Base-by-base conservation (phyloP, 2,797 vertebrate species). In the Allobates femoralis region DNA sequence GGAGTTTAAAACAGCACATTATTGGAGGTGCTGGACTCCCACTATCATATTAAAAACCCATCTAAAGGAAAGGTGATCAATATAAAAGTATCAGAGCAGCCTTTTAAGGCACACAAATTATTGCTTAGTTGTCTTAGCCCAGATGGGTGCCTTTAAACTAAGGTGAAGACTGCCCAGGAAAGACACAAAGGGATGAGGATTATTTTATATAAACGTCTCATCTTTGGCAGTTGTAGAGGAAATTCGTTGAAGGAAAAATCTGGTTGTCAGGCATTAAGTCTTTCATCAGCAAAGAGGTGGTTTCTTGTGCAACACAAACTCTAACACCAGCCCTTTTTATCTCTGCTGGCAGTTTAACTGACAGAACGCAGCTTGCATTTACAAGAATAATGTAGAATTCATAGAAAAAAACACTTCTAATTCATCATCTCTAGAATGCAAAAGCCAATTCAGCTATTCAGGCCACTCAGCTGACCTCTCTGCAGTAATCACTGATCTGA, bases 341-440 rank as follows among this genome's bases (percentile, higher is more conserved):
- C 92, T 91, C 89, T 85, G 86, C 80, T 90, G 90, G 91, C 93
- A 89, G 94, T 95, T 94, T 91, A 94, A 94, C 94, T 89, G 91
- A 92, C 91, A 89, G 87, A 90, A 89, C 90, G 87, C 86, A 82
- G 82, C 90, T 86, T 75, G 83, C 86, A 88, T 85, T 90, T 88
- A 89, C 91, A 90, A 19, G 32, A 86, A 86, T 74, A 26, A 74
- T 90, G 86, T 78, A 26, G 84, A 62, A 85, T 88, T 82, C 80
- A 83, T 74, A 83, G 81, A 83, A 83, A 18, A n/a, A 51, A 73
- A 75, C 26, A n/a, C 56, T 34, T 30, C 58, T 87, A 83, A 82
- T 83, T 76, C 64, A 76, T 76, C 60, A 37, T 77, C 28, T 58
- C 50, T 10, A 2, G 79, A 71, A 18, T 0, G 32, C 28, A 58